phyloP scores from a whole-genome alignment of 2,113 vertebrate genomes.

The Struthidea cinerea region DNA sequence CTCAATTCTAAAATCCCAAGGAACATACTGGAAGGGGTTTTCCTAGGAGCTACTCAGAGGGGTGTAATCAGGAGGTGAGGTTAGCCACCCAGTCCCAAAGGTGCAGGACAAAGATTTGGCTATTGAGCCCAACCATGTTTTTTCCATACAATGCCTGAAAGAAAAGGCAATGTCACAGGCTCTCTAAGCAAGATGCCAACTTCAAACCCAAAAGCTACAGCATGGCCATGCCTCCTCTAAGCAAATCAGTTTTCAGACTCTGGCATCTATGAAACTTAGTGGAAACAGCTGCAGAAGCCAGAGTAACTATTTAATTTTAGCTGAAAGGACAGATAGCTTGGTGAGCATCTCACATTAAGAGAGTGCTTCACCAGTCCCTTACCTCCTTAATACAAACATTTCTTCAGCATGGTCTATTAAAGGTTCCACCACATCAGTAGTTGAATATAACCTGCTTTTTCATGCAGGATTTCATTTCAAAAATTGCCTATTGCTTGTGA shows the following conservation, averaged over 20 bases:
- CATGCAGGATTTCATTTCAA: background rate
- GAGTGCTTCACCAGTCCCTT: background rate
- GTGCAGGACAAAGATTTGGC: background rate
- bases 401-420: background rate
- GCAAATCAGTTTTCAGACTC: background rate
- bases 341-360: background rate
- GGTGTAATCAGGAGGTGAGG: background rate
- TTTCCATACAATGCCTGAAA: background rate
- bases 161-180: background rate
- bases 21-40: background rate
- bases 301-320: background rate
- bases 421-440: background rate
- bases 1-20: background rate
- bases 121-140: background rate
- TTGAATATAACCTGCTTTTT: background rate
- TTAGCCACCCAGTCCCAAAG: background rate
- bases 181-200: background rate
- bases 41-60: background rate
- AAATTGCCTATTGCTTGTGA: background rate
- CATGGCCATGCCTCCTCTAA: background rate
- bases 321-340: background rate
- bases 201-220: background rate
- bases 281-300: background rate
- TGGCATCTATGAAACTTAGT: background rate
- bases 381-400: background rate